Evolutionary conservation across 2,888 invertebrate genomes (phyloP).

Genomic region (Epinotia brunnichana): DNA sequence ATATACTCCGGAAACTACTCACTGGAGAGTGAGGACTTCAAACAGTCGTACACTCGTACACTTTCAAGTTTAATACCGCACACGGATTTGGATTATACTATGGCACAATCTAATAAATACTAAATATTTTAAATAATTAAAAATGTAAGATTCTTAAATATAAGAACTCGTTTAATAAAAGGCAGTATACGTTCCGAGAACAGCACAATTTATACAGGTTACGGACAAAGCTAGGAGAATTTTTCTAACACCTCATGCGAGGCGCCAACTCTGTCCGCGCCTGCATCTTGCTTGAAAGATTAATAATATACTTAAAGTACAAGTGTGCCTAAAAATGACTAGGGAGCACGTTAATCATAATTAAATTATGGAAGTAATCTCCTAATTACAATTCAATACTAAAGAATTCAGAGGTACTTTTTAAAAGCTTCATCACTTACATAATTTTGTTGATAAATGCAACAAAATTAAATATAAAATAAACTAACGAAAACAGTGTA

Average conservation of each 20-base stretch:
- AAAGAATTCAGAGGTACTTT: slow-evolving; percentile 44
- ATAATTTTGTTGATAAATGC: slow-evolving; percentile 61
- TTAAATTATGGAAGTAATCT: slow-evolving; percentile 51
- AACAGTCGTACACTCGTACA: background rate
- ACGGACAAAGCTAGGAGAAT: slow-evolving; percentile 1
- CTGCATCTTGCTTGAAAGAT: slow-evolving; percentile 2
- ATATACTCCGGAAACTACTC: slow-evolving; percentile 1
- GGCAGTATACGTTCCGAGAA: slow-evolving; percentile 46
- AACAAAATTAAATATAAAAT: slow-evolving; percentile 59
- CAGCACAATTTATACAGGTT: slow-evolving; percentile 9
- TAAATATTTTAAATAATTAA: slow-evolving; percentile 39
- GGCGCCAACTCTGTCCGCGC: background rate
- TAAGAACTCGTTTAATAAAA: slow-evolving; percentile 48
- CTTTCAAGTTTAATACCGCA: background rate
- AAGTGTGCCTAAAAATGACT: slow-evolving; percentile 43
- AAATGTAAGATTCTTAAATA: slow-evolving; percentile 44
- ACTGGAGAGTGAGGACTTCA: too few relatives aligned
- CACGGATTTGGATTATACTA: slow-evolving; percentile 41
- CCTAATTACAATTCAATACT: slow-evolving; percentile 45
- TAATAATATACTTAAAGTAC: slow-evolving; percentile 26
- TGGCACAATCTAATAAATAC: slow-evolving; percentile 56
- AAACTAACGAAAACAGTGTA: slow-evolving; percentile 47
- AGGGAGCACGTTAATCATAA: slow-evolving; percentile 42
- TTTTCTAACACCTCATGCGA: background rate
- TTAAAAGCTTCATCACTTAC: slow-evolving; percentile 43